Conservation (phyloP, 1,140 invertebrate genomes). For the Scaptomyza graminum region DNA sequence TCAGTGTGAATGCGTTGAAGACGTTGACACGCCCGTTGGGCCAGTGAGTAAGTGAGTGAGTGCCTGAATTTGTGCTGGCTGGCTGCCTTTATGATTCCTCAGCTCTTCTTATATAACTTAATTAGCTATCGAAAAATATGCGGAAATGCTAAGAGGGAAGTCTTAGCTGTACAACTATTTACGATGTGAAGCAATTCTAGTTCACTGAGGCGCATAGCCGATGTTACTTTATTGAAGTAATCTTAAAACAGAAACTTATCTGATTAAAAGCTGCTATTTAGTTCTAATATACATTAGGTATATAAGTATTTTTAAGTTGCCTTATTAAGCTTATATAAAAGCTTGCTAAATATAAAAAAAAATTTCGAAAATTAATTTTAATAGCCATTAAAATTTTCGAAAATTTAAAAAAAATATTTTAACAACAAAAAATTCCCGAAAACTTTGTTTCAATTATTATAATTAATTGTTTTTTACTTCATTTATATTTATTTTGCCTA, state of each 20-base stretch:
- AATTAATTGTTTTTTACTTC: conserved; percentile 1
- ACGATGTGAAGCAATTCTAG: conserved; percentile 18
- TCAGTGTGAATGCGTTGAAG: background rate
- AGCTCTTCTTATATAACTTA: conserved; percentile 48
- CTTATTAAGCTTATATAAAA: background rate
- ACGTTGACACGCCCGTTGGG: conserved; percentile 29
- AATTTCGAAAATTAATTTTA: background rate
- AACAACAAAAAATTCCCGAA: background rate
- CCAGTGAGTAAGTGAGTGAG: conserved; percentile 3
- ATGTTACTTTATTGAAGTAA: background rate
- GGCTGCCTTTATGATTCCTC: conserved; percentile 40
- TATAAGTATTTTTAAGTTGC: no score
- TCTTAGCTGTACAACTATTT: conserved; percentile 12
- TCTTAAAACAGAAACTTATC: background rate
- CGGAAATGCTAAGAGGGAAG: conserved; percentile 38
- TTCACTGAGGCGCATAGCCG: conserved; percentile 13
- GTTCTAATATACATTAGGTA: no score
- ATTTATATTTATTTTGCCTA: conserved; percentile 8
- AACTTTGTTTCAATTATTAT: conserved; percentile 10
- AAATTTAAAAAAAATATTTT: background rate
- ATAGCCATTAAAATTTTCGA: background rate
- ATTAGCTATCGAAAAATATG: conserved; percentile 43
- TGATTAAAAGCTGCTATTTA: background rate
- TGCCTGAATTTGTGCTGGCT: conserved; percentile 22
- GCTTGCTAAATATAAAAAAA: background rate